Percentiles rank a stretch among this genome's conserved stretches.
Evolutionary conservation across 2,797 vertebrate genomes (phyloP).

Genomic region (Pangasius djambal): DNA sequence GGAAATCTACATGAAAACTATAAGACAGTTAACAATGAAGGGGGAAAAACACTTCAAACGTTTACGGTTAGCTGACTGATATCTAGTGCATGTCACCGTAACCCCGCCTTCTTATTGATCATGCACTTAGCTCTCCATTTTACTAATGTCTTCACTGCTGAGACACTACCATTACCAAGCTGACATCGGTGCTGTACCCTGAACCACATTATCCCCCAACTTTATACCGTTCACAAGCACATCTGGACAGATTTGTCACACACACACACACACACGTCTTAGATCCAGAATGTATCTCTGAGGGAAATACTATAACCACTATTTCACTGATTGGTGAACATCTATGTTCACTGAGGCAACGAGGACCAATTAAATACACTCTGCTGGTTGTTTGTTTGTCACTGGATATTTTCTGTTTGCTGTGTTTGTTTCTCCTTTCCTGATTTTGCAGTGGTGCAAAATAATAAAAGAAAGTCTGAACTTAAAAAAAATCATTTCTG

Average conservation of each 20-base stretch:
- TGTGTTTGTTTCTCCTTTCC: conserved; percentile 48
- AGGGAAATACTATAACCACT: not conserved
- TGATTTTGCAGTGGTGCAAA: conserved; percentile 61
- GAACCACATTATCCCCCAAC: not conserved
- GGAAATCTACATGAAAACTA: not conserved
- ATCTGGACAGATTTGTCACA: not conserved
- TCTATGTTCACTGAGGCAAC: not conserved
- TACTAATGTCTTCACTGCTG: conserved; percentile 18
- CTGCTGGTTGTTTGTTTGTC: not conserved
- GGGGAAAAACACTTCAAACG: not conserved
- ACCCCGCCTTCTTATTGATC: conserved; percentile 5
- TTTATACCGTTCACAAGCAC: not conserved
- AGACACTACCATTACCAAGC: not conserved
- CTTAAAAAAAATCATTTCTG: not conserved
- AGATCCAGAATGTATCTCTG: not conserved
- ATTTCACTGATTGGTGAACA: not conserved
- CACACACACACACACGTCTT: not conserved
- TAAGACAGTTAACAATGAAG: not conserved
- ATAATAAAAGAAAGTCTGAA: conserved; percentile 64
- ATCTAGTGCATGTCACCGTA: not conserved
- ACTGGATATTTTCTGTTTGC: conserved; percentile 54
- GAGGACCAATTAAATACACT: not conserved
- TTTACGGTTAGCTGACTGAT: not conserved
- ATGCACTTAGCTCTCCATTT: not conserved
- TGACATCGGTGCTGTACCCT: not conserved